Base-by-base conservation (phyloP, 2,888 invertebrate genomes). In the Drosophila aldrichi region DNA sequence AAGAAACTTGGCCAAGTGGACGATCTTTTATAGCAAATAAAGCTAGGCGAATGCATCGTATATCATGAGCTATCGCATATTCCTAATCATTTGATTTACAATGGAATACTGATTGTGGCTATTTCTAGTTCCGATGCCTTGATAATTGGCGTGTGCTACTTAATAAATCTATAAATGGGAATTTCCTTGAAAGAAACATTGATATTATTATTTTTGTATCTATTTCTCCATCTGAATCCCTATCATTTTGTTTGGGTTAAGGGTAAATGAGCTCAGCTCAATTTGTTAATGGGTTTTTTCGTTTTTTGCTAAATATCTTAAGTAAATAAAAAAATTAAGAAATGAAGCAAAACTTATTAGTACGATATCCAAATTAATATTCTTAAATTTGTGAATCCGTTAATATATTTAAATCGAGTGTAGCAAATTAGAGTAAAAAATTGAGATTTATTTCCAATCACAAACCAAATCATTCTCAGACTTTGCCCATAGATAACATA, bases 41-140 rank as follows among this genome's bases (percentile, higher is more conserved):
- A 29, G 20, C 4, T 1, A 12, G 29, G 29, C 12, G 34, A 6
- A 22, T 25, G 16, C 18, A 29, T 56, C 66, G 61, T 83, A 79
- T 64, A 72, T 88, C 67, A 66, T 82, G n/a, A 59, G 36, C 51
- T 76, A 85, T 72, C 70, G 58, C 74, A 49, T 41, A 49, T 65
- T 69, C 8, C 9, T 34, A 43, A 59, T 58, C 59, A 46, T 52
- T 56, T 70, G 64, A 76, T 76, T 69, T 76, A 78, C 41, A n/a
- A 77, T 55, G 36, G 34, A 29, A 7, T 49, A 41, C 48, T 36
- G 41, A 48, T 52, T 32, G 29, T 29, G 2, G 12, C 36, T 57
- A 54, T 38, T 29, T 20, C 10, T 1, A 36, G 5, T 12, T 55
- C 16, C 20, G 41, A 55, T 58, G 34, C 18, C 41, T 41, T 34